phyloP scores from a whole-genome alignment of 2,888 invertebrate species.

The Agrypnus murinus region DNA sequence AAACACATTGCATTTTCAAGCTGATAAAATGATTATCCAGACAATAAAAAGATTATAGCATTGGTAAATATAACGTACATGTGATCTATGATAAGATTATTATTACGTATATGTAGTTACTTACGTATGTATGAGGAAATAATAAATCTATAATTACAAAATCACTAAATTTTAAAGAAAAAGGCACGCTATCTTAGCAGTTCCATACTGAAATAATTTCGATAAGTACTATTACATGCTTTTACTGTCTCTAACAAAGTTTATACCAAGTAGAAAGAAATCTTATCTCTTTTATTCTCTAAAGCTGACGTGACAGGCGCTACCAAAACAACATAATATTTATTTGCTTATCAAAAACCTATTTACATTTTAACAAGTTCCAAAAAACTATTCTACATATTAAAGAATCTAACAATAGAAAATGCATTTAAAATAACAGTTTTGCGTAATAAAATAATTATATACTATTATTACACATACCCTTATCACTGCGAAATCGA shows the following conservation, averaged over 20 bases:
- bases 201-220: slow-evolving; percentile 40
- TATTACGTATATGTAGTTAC: neutral
- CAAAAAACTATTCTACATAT: neutral
- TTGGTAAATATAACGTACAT: neutral
- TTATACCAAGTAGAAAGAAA: slow-evolving; percentile 20
- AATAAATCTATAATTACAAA: neutral
- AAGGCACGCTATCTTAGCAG: slow-evolving; percentile 38
- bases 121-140: slow-evolving; percentile 3
- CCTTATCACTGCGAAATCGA: no score
- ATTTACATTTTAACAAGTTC: slow-evolving; percentile 15
- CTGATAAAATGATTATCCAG: no score
- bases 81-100: slow-evolving; percentile 19
- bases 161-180: slow-evolving; percentile 19
- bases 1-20: no score
- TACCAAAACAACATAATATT: slow-evolving; percentile 30
- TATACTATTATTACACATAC: no score
- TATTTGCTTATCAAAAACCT: slow-evolving; percentile 31
- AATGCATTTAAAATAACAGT: no score
- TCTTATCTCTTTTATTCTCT: slow-evolving; percentile 36
- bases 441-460: no score
- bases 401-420: no score
- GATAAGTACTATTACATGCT: slow-evolving; percentile 36
- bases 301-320: slow-evolving; percentile 32
- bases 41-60: neutral
- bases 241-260: slow-evolving; percentile 11